Evolutionary conservation across 2,113 vertebrate species (phyloP).

Genomic region (Macrotis lagotis): DNA sequence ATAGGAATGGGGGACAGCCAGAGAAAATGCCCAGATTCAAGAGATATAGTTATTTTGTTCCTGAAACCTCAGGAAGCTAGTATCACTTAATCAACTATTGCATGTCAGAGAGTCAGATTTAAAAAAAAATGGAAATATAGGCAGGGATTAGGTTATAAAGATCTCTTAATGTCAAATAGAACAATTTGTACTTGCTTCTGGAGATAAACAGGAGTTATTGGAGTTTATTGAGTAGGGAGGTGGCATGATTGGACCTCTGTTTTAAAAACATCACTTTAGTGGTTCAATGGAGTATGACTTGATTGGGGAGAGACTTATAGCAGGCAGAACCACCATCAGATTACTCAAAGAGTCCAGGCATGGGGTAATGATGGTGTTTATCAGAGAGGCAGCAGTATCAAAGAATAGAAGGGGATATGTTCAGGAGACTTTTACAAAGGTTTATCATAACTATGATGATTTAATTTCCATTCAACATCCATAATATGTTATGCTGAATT

Average conservation of each 20-base stretch:
- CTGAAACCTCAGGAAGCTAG: not conserved
- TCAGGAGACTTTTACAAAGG: not conserved
- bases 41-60: not conserved
- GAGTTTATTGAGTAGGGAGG: not conserved
- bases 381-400: not conserved
- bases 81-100: not conserved
- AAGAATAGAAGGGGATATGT: not conserved
- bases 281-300: not conserved
- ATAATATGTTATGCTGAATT: not conserved
- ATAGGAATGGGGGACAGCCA: not conserved
- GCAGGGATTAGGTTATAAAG: not conserved
- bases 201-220: not conserved
- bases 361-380: not conserved
- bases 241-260: not conserved
- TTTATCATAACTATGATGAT: not conserved
- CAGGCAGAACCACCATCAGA: not conserved
- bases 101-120: not conserved
- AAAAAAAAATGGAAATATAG: not conserved
- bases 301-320: not conserved
- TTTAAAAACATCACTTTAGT: not conserved
- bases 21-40: too few species aligned
- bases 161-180: not conserved
- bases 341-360: not conserved
- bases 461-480: not conserved
- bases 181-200: not conserved